These are phyloP conservation scores for Teleopsis dalmanni DNA, from an alignment of 1,140 invertebrate species.

Conservation along the genomic window DNA sequence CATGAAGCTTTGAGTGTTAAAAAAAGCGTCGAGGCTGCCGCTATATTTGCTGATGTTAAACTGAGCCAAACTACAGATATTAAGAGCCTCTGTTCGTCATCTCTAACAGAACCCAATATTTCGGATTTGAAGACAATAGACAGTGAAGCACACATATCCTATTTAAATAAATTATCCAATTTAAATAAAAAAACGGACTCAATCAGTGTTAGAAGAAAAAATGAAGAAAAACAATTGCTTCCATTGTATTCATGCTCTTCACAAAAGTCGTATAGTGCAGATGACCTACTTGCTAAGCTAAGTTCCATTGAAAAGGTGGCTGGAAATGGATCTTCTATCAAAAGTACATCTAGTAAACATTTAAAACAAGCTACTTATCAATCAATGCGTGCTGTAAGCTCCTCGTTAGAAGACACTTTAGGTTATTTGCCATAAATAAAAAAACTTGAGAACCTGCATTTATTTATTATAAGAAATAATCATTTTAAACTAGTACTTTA, in stretches of 20 bases:
- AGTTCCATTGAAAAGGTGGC: conserved; percentile 32
- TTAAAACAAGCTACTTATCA: conserved; percentile 38
- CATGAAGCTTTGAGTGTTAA: conserved; percentile 74
- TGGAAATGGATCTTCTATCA: conserved; percentile 16
- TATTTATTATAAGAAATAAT: neutral
- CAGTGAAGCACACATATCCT: conserved; percentile 3
- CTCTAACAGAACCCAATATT: conserved; percentile 5
- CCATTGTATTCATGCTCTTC: conserved; percentile 14
- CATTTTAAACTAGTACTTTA: neutral
- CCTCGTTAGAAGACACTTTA: conserved; percentile 42
- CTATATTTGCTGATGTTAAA: conserved; percentile 66
- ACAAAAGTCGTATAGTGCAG: conserved; percentile 28
- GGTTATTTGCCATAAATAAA: conserved; percentile 44
- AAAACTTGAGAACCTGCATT: neutral
- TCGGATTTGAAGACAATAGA: neutral
- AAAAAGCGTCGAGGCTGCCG: conserved; percentile 80
- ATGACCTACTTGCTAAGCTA: conserved; percentile 34
- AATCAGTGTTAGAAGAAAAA: conserved; percentile 22
- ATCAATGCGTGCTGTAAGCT: conserved; percentile 39
- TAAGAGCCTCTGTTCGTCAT: conserved; percentile 29
- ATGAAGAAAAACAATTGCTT: conserved; percentile 13
- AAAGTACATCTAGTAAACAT: conserved; percentile 21
- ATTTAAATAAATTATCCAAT: conserved; percentile 16
- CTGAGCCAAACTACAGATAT: conserved; percentile 43
- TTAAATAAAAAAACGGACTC: conserved; percentile 8